Evolutionary conservation across 2,888 invertebrate species (phyloP).

Genomic region (Nomada ferruginata): DNA sequence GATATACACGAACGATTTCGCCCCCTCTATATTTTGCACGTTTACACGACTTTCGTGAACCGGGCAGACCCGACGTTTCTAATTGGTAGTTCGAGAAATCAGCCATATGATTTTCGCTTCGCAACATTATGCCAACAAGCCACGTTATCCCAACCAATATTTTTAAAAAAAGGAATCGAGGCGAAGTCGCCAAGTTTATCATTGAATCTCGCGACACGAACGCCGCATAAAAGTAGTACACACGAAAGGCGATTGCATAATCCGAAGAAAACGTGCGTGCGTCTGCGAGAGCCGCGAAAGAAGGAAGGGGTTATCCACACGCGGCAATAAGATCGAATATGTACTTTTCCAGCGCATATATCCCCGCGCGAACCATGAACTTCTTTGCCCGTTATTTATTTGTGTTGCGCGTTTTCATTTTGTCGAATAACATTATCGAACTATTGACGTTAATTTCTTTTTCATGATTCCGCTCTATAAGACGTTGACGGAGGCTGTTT

Average conservation of each 20-base stretch:
- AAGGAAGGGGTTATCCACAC: slow-evolving; percentile 34
- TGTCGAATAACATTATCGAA: neutral
- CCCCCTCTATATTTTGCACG: neutral
- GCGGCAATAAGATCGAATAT: neutral
- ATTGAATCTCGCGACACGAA: slow-evolving; percentile 75
- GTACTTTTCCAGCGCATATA: slow-evolving; percentile 12
- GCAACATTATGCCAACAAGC: slow-evolving; percentile 26
- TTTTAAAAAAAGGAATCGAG: slow-evolving; percentile 53
- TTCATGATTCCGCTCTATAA: neutral
- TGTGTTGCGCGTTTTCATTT: neutral
- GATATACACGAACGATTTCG: neutral
- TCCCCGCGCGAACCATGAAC: neutral
- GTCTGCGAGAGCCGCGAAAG: slow-evolving; percentile 20
- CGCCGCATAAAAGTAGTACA: slow-evolving; percentile 74
- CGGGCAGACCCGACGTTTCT: neutral
- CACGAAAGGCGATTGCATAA: slow-evolving; percentile 75
- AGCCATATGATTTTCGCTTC: slow-evolving; percentile 12
- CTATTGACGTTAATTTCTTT: neutral
- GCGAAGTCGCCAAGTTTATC: slow-evolving; percentile 70
- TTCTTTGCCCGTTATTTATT: neutral
- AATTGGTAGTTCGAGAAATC: slow-evolving; percentile 1
- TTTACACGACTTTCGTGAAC: neutral
- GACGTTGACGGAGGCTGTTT: neutral
- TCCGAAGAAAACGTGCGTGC: slow-evolving; percentile 71
- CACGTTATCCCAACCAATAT: slow-evolving; percentile 29